Base-by-base conservation (phyloP, 2,888 invertebrate species). In the Clanis bilineata region DNA sequence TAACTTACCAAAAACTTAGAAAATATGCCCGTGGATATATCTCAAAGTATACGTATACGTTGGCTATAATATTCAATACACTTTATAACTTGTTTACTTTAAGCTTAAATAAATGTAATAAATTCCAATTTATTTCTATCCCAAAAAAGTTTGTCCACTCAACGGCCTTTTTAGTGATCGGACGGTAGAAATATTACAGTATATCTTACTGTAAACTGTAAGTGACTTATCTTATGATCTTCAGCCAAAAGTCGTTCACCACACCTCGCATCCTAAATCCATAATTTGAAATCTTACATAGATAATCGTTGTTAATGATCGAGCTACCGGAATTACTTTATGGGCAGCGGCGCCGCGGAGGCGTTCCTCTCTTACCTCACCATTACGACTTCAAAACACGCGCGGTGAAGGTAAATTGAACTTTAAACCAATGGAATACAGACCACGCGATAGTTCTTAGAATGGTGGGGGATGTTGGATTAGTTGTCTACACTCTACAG, bases 311-410 rank as follows among this genome's bases (percentile, higher is more conserved):
- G 79, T 81, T 88, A 87, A 86, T 85, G 79, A 81, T 73, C 72
- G 74, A 72, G 90, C 90, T 91, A 90, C 90, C 88, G 91, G 90
- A 88, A 90, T 90, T 89, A 79, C 80, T 90, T 90, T 90, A 91
- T 90, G 78, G 77, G 77, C 77, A 74, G 76, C 78, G 88, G 88
- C 89, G 89, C 90, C 90, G 78, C 73, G 77, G 73, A 86, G 88
- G 86, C 89, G 88, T 87, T 84, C 75, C 83, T 79, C 75, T 77
- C 75, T 69, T 70, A 76, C 73, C 70, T 68, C 66, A 73, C 65
- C 65, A 66, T 62, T 72, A 71, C 71, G 28, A 25, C 22, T 22
- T 18, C 44, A 25, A 56, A 61, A 66, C 61, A 32, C 51, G 28
- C 18, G 7, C 25, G 45, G 54, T 62, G 36, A 44, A 25, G 28